These are phyloP conservation scores for Elmis aenea DNA, from an alignment of 2,888 invertebrate genomes.

Conservation along the genomic window DNA sequence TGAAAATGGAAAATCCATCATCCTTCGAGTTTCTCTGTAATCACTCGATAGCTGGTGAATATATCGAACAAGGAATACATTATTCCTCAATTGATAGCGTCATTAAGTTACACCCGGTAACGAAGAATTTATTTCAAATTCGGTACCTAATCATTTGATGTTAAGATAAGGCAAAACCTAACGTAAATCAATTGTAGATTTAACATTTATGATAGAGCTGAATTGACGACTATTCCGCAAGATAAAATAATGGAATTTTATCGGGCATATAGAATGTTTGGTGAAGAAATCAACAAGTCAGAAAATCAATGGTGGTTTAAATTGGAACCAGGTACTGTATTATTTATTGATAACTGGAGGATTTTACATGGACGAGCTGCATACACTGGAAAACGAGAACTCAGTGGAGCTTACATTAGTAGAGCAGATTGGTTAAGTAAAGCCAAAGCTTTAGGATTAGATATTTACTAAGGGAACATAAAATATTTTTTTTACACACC, in stretches of 20 bases:
- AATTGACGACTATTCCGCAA: slow-evolving; percentile 52
- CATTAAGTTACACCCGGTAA: slow-evolving; percentile 52
- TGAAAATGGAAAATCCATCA: slow-evolving; percentile 51
- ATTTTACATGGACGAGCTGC: slow-evolving; percentile 68
- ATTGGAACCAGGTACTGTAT: slow-evolving; percentile 62
- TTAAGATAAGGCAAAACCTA: neutral
- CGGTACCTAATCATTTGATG: slow-evolving; percentile 43
- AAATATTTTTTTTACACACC: no score
- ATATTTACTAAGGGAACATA: neutral
- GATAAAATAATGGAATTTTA: slow-evolving; percentile 58
- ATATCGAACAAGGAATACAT: slow-evolving; percentile 58
- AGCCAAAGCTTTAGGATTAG: slow-evolving; percentile 38
- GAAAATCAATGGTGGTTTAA: slow-evolving; percentile 56
- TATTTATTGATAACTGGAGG: slow-evolving; percentile 76
- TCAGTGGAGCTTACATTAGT: slow-evolving; percentile 69
- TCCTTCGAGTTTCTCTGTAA: slow-evolving; percentile 56
- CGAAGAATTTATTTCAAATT: slow-evolving; percentile 56
- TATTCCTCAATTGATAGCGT: slow-evolving; percentile 56
- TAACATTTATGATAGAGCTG: slow-evolving; percentile 70
- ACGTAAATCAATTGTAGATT: slow-evolving; percentile 46
- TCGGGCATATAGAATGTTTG: slow-evolving; percentile 51
- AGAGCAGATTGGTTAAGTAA: slow-evolving; percentile 64
- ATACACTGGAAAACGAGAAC: slow-evolving; percentile 61
- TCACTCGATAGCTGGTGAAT: slow-evolving; percentile 59
- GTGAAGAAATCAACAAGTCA: slow-evolving; percentile 50